Evolutionary conservation across 2,888 invertebrate species (phyloP).

Genomic region (Autographa gamma): DNA sequence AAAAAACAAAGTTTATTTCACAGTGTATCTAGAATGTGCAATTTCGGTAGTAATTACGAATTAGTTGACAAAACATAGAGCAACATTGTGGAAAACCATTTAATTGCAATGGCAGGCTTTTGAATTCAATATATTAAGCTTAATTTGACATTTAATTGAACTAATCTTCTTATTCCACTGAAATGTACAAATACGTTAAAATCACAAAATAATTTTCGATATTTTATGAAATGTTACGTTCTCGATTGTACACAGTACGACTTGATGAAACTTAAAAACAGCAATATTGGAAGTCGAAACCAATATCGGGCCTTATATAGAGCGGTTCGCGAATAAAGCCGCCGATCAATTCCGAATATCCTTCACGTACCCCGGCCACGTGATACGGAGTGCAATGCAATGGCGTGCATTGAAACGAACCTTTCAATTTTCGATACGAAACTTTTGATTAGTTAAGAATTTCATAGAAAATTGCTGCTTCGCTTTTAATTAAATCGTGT

Average conservation of each 20-base stretch:
- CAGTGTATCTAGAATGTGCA: no score
- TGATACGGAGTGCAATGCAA: constrained; percentile 55
- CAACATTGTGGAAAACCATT: not conserved
- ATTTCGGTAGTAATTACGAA: not conserved
- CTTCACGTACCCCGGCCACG: constrained; percentile 57
- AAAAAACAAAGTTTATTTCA: no score
- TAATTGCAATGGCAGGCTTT: not conserved
- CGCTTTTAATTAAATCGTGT: constrained; percentile 22
- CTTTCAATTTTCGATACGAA: constrained; percentile 28
- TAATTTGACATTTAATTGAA: not conserved
- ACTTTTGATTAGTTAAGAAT: constrained; percentile 33
- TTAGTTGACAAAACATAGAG: not conserved
- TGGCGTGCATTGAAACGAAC: constrained; percentile 39
- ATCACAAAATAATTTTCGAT: constrained; percentile 26
- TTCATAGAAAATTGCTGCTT: constrained; percentile 14
- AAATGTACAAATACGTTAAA: not conserved
- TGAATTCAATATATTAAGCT: not conserved
- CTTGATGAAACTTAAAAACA: constrained; percentile 60
- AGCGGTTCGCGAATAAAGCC: constrained; percentile 49
- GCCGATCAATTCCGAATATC: constrained; percentile 56
- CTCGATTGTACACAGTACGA: constrained; percentile 25
- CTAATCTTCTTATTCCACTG: not conserved
- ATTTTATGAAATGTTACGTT: constrained; percentile 29
- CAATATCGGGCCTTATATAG: constrained; percentile 61
- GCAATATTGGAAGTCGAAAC: constrained; percentile 61